These are phyloP conservation scores for Pristionchus japonicus DNA, from an alignment of 2,888 invertebrate genomes.

Conservation along the genomic window DNA sequence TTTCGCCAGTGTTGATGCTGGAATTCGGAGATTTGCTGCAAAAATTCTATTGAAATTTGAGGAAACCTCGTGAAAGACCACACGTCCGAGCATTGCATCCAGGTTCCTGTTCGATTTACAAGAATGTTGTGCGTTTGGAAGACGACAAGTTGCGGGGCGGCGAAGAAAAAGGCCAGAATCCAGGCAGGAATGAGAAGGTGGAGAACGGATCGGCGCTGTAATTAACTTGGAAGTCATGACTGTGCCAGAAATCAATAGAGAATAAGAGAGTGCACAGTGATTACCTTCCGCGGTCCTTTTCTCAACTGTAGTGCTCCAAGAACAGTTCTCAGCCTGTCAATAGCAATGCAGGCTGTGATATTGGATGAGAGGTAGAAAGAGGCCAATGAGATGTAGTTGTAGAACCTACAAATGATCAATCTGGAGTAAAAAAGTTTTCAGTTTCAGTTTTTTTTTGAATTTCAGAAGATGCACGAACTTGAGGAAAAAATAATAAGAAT, in stretches of 20 bases:
- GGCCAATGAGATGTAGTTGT: slow-evolving; percentile 69
- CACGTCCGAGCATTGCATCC: slow-evolving; percentile 30
- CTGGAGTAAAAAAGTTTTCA: not conserved
- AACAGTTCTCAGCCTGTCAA: slow-evolving; percentile 72
- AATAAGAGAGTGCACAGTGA: too few species aligned
- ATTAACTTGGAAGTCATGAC: not conserved
- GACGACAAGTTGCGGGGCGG: slow-evolving; percentile 66
- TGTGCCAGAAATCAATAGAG: too few species aligned
- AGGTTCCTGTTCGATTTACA: not conserved
- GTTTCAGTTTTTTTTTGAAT: too few species aligned
- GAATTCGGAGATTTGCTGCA: too few species aligned
- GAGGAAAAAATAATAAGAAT: too few species aligned
- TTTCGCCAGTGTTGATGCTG: not conserved
- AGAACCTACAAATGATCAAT: slow-evolving; percentile 48
- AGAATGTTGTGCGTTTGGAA: not conserved
- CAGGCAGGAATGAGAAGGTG: slow-evolving; percentile 53
- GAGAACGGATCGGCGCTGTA: not conserved
- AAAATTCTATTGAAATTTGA: not conserved
- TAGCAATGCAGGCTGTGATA: slow-evolving; percentile 72
- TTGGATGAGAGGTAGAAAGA: slow-evolving; percentile 72
- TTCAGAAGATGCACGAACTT: not conserved
- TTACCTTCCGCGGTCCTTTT: not conserved
- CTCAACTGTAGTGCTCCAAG: slow-evolving; percentile 62
- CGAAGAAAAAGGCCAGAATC: slow-evolving; percentile 63
- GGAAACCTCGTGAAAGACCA: not conserved